Evolutionary conservation across 2,113 vertebrate species (phyloP).

Genomic region (Polypterus bichir): DNA sequence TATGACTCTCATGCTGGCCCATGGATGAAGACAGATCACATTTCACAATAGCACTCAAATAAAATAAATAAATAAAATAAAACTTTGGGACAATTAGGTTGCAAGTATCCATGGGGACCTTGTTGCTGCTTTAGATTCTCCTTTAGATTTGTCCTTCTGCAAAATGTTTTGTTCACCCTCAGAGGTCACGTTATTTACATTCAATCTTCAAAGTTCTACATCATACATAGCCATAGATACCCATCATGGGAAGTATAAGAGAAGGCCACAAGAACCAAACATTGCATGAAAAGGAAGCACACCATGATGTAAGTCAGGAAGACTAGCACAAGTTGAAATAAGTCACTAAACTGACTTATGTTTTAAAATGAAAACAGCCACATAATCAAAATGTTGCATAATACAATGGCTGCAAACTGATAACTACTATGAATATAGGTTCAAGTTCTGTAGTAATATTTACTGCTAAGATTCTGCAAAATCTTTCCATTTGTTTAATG

Average conservation of each 20-base stretch:
- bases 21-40: slow-evolving; percentile 71
- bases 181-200: slow-evolving; percentile 35
- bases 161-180: slow-evolving; percentile 20
- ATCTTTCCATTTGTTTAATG: slow-evolving; percentile 1
- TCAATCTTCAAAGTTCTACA: slow-evolving; percentile 24
- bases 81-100: slow-evolving; percentile 61
- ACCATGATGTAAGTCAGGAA: slow-evolving; percentile 8
- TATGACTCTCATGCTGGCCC: slow-evolving; percentile 54
- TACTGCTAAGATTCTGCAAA: not conserved
- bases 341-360: slow-evolving; percentile 4
- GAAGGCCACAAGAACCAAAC: slow-evolving; percentile 67
- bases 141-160: slow-evolving; percentile 34
- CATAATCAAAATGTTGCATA: slow-evolving; percentile 8
- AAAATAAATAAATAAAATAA: slow-evolving; percentile 28
- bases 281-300: not conserved
- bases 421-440: no score
- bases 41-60: slow-evolving; percentile 69
- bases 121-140: slow-evolving; percentile 80
- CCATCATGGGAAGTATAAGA: slow-evolving; percentile 30
- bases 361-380: not conserved
- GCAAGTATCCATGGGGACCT: slow-evolving; percentile 69
- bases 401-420: not conserved
- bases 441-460: no score
- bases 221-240: not conserved
- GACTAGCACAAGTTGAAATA: not conserved